Evolutionary conservation across 2,888 invertebrate genomes (phyloP), one percentile per base, ranked within the genome.

Genomic region (Dryobotodes eremita): DNA sequence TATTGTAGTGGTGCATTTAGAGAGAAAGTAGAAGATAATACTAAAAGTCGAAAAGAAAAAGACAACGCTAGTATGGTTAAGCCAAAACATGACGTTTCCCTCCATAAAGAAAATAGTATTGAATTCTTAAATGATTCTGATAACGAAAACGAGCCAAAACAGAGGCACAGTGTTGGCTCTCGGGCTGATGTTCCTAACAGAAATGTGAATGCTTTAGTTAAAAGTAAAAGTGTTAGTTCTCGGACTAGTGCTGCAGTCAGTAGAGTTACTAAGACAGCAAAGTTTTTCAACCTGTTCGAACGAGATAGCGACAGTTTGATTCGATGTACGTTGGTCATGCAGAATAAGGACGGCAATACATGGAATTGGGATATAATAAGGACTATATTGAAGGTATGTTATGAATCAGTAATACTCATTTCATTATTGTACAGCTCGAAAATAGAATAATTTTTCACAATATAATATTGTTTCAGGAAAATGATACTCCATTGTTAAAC

Each of bases 301-400:
- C 97, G 97, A 71, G 97, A 98, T 80, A 96, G 97, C 88, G 98
- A 98, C 91, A 98, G 97, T 88, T 95, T 98, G 84, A 97, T 99
- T 31, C 98, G 98, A 90, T 98, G 99, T 87, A 98, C 99, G 3
- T 98, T 98, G 85, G 99, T 99, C 7, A 97, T 99, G 89, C 97
- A 97, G 77, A 97, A 98, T 79, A 98, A 98, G 89, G 99, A 99
- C 90, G 98, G 98, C 8, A 97, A 97, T 79, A 97, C 98, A 0
- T 99, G 99, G 99, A 98, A 99, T 93, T 99, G 99, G 99, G 98
- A 98, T 89, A 97, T 99, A n/a, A 98, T 99, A 83, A 97, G 98
- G 83, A 98, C 98, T 64, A 97, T 99, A 90, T 96, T 99, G 50
- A 98, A 98, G 97, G 98, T 98, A 95, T 46, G 46, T 36, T 64